Conservation (phyloP, 2,888 invertebrate genomes). For the Hermaeophaga mercurialis region DNA sequence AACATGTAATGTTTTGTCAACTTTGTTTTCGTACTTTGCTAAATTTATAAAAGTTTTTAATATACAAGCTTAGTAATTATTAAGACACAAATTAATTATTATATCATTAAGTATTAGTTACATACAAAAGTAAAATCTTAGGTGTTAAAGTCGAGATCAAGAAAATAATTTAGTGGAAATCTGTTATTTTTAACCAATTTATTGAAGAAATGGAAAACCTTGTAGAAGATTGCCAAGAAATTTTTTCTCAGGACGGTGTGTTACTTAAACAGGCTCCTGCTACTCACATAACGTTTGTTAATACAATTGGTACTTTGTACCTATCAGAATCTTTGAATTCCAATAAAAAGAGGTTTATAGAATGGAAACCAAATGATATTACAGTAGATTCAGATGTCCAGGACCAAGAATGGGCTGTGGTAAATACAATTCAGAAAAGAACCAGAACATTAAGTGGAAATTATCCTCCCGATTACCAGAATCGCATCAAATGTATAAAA, state of each 20-base stretch:
- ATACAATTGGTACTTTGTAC: slow-evolving; percentile 68
- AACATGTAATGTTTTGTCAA: no score
- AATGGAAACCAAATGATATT: slow-evolving; percentile 83
- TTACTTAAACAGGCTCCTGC: slow-evolving; percentile 70
- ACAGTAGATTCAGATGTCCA: slow-evolving; percentile 78
- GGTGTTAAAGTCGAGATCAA: no score
- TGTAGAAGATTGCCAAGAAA: slow-evolving; percentile 59
- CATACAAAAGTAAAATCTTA: no score
- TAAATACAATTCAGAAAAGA: slow-evolving; percentile 73
- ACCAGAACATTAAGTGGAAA: slow-evolving; percentile 66
- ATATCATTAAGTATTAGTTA: no score
- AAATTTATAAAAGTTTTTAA: no score
- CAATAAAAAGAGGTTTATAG: slow-evolving; percentile 62
- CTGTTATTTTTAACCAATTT: no score
- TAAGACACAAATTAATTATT: no score
- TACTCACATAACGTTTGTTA: slow-evolving; percentile 65
- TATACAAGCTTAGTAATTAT: no score
- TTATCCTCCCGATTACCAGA: slow-evolving; percentile 55
- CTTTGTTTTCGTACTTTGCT: no score
- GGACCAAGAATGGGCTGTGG: slow-evolving; percentile 85
- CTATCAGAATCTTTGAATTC: slow-evolving; percentile 66
- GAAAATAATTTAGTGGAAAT: no score
- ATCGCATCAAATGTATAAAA: slow-evolving; percentile 60
- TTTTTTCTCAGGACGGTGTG: slow-evolving; percentile 82
- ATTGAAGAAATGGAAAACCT: slow-evolving; percentile 41